A percentile compares a stretch with the other conserved stretches of the same genome.
Evolutionary conservation across 2,113 vertebrate genomes (phyloP).

Genomic region (Xiphophorus hellerii): DNA sequence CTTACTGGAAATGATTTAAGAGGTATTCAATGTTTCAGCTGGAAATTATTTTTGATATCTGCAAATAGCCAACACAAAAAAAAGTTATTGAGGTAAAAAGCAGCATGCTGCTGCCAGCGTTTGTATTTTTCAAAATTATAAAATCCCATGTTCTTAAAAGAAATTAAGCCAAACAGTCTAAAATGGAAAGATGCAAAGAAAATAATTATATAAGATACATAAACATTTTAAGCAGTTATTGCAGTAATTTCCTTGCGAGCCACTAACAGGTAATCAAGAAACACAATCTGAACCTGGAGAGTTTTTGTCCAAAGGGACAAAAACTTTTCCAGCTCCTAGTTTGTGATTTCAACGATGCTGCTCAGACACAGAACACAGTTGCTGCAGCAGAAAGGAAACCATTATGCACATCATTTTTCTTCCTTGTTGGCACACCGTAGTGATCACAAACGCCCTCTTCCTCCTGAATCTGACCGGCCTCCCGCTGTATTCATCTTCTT

Average conservation of each 20-base stretch:
- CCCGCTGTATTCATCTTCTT: constrained; percentile 42
- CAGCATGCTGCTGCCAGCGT: too few species aligned
- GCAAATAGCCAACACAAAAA: too few species aligned
- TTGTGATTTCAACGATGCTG: constrained; percentile 39
- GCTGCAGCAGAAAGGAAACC: constrained; percentile 59
- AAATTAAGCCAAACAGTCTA: too few species aligned
- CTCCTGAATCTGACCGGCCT: constrained; percentile 24
- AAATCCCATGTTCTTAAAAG: too few species aligned
- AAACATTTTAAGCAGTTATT: neutral
- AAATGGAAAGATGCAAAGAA: too few species aligned
- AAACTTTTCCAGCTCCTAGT: constrained; percentile 1
- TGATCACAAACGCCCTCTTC: constrained; percentile 25
- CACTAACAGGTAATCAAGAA: constrained; percentile 38
- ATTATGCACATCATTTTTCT: constrained; percentile 68
- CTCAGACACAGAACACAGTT: constrained; percentile 60
- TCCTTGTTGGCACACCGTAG: constrained; percentile 47
- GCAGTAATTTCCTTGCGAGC: neutral
- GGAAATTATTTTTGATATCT: too few species aligned
- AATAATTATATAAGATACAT: too few species aligned
- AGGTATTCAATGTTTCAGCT: too few species aligned
- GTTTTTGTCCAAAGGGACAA: constrained; percentile 31
- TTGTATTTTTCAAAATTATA: too few species aligned
- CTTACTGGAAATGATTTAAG: too few species aligned
- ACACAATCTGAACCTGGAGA: constrained; percentile 65
- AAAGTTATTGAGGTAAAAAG: too few species aligned